Evolutionary conservation across 1,140 invertebrate genomes (phyloP).

Genomic region (Dryas iulia): DNA sequence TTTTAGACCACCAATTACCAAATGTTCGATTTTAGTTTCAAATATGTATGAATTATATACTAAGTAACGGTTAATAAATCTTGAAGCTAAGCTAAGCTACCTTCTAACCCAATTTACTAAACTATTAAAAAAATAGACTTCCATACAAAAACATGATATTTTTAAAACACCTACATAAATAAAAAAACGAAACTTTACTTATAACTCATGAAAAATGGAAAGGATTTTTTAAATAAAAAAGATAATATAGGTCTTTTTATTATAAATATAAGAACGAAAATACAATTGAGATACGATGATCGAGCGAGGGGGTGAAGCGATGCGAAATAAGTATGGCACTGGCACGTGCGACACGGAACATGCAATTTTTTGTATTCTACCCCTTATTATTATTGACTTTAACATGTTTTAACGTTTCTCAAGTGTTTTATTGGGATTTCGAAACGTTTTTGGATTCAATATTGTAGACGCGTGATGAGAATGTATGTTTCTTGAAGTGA

Average conservation of each 20-base stretch:
- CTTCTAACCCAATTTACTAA: too few relatives aligned
- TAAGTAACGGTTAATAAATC: too few relatives aligned
- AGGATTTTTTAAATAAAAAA: constrained; percentile 5
- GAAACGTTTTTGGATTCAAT: constrained; percentile 10
- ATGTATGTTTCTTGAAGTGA: not conserved
- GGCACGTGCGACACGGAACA: constrained; percentile 55
- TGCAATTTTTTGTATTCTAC: constrained; percentile 60
- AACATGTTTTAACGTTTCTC: constrained; percentile 39
- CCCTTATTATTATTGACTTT: constrained; percentile 52
- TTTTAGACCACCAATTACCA: too few relatives aligned
- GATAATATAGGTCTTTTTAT: constrained; percentile 9
- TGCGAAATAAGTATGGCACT: constrained; percentile 58
- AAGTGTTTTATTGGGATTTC: constrained; percentile 46
- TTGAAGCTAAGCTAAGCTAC: too few relatives aligned
- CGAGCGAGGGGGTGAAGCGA: constrained; percentile 51
- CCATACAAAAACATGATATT: not conserved
- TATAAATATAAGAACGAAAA: constrained; percentile 16
- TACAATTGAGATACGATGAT: constrained; percentile 11
- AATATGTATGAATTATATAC: too few relatives aligned
- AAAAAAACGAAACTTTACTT: not conserved
- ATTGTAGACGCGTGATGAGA: not conserved
- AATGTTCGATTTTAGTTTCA: too few relatives aligned
- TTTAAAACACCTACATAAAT: not conserved
- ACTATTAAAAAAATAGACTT: not conserved
- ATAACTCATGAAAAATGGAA: not conserved